Percentiles rank a stretch among this genome's conserved stretches.
phyloP scores from a whole-genome alignment of 92 coral and sea anemone genomes.

The Metridium senile region DNA sequence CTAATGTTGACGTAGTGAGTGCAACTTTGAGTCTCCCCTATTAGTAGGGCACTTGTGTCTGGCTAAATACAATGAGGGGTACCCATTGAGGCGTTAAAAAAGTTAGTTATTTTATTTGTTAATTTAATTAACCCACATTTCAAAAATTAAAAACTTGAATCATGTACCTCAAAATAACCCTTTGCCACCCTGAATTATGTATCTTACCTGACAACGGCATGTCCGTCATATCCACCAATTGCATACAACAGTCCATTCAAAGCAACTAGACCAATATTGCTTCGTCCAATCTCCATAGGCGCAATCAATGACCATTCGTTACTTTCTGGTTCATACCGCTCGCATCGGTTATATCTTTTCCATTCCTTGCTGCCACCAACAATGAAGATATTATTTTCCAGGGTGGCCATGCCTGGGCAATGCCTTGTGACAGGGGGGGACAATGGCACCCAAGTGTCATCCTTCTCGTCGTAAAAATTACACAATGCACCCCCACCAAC shows the following conservation, averaged over 20 bases:
- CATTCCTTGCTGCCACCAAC: conserved; percentile 98
- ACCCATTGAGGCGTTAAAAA: too few species aligned
- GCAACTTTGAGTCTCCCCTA: too few species aligned
- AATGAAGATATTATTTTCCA: conserved; percentile 73
- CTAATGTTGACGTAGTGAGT: too few species aligned
- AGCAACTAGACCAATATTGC: conserved; percentile 88
- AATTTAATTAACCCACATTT: too few species aligned
- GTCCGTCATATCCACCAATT: conserved; percentile 95
- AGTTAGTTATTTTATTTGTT: too few species aligned
- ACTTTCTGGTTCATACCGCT: conserved; percentile 76
- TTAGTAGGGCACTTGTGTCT: too few species aligned
- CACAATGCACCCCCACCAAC: conserved; percentile 86
- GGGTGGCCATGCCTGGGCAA: conserved; percentile 90
- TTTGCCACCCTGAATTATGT: too few species aligned
- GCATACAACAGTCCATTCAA: conserved; percentile 79
- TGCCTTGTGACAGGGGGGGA: conserved; percentile 79
- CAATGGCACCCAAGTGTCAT: conserved; percentile 74
- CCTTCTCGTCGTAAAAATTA: conserved; percentile 66
- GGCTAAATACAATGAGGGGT: too few species aligned
- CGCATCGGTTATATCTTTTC: conserved; percentile 83
- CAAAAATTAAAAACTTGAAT: too few species aligned
- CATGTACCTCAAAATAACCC: too few species aligned
- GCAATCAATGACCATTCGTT: conserved; percentile 76
- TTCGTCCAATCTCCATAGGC: conserved; percentile 82
- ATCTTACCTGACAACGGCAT: conserved; percentile 85